Base-by-base conservation (phyloP, 2,888 invertebrate genomes). In the Cheilosia soror region DNA sequence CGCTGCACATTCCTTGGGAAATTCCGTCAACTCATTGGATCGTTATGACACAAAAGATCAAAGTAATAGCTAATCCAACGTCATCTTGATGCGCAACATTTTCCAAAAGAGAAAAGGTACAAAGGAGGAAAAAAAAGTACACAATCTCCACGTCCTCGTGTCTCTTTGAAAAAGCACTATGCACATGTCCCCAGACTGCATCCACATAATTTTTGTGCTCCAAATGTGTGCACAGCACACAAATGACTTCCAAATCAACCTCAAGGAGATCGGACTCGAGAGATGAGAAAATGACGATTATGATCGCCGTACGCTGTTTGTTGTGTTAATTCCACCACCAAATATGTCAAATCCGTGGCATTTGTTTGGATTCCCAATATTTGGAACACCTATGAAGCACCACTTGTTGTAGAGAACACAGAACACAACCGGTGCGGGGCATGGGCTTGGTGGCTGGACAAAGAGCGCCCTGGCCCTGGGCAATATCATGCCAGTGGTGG, bases 331-430 rank as follows among this genome's bases (percentile, higher is more conserved):
- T 85, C 81, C 71, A 76, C 71, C 76, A 81, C 81, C 76, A 77
- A 68, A 76, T 72, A 85, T 85, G 85, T 85, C 75, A 85, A 85
- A 66, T 75, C 65, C 71, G 65, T 81, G 72, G 81, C 81, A 85
- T 72, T 85, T 84, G 80, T 84, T 84, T 80, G 84, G 84, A 60
- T 84, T 84, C 84, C 69, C 80, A 80, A 80, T 80, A 71, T 85
- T 81, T 85, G 81, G 85, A 81, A 80, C 81, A 85, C 85, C 80
- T 77, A 85, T 81, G 85, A 81, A 80, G 85, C 72, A 85, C 85
- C 84, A 84, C 79, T 78, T 79, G 68, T 69, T 37, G 11, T 9
- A 20, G 20, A 20, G 20, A 49, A 13, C 13, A 40, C 33, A 42
- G 60, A 60, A 13, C 42, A 58, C 42, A 37, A 49, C 20, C 44